Percentiles rank a stretch among this genome's conserved stretches.
phyloP scores from a whole-genome alignment of 2,113 vertebrate genomes.

The Arothron firmamentum region DNA sequence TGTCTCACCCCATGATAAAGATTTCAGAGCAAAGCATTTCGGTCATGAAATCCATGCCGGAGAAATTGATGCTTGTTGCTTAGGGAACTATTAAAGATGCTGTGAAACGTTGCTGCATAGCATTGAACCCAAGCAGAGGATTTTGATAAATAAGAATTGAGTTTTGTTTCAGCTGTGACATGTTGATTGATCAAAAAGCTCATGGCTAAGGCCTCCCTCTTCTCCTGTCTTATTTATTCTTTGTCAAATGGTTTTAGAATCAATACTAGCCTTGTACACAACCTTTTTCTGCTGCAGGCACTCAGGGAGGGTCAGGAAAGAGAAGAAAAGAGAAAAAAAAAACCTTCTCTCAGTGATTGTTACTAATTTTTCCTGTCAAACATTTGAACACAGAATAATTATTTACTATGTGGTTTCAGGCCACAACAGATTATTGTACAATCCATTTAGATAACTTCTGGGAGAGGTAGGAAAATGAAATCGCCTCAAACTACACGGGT shows the following conservation, averaged over 20 bases:
- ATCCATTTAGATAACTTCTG: slow-evolving; percentile 77
- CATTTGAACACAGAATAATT: slow-evolving; percentile 86
- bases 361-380: slow-evolving; percentile 87
- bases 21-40: slow-evolving; percentile 61
- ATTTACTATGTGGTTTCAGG: slow-evolving; percentile 76
- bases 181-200: slow-evolving; percentile 98
- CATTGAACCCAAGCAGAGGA: slow-evolving; percentile 80
- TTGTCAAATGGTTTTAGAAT: slow-evolving; percentile 91
- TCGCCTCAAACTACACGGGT: slow-evolving; percentile 71
- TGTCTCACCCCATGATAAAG: slow-evolving; percentile 48
- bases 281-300: slow-evolving; percentile 79
- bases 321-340: slow-evolving; percentile 76
- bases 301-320: slow-evolving; percentile 35
- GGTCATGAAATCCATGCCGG: slow-evolving; percentile 61
- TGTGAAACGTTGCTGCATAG: slow-evolving; percentile 50
- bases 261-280: slow-evolving; percentile 87
- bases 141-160: slow-evolving; percentile 98
- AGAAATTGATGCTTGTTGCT: slow-evolving; percentile 58
- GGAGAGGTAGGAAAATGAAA: slow-evolving; percentile 71
- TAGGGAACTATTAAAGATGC: slow-evolving; percentile 39
- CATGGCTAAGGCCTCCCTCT: slow-evolving; percentile 89
- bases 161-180: slow-evolving; percentile 93
- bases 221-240: slow-evolving; percentile 93
- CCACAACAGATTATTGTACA: slow-evolving; percentile 78
- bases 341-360: slow-evolving; percentile 80